Base-by-base conservation (phyloP, 2,888 invertebrate species). In the Diadromus collaris region DNA sequence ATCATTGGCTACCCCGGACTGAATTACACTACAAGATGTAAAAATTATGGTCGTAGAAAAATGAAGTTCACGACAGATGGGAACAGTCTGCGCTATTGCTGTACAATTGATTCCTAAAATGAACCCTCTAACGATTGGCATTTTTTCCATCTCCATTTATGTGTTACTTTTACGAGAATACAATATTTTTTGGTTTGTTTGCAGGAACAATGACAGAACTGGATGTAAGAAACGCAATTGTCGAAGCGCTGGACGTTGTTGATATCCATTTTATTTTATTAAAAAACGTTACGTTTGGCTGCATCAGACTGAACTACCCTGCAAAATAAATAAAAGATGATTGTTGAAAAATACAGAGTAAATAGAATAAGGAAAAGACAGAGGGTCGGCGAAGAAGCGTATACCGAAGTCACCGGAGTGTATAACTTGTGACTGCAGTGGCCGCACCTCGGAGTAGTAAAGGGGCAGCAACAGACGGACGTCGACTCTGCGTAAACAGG, bases 401-500 rank as follows among this genome's bases (percentile, higher is more conserved):
- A 24, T 24, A 51, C 10, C 10, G 24, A 24, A 1, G 51, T 51
- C 51, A 51, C 24, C 51, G 24, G 13, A 51, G 21, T 51, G 51
- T 24, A 51, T 51, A 44, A 41, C 48, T 38, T 48, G 38, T 13
- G 19, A 75, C 29, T 29, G 34, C 29, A 48, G 41, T 44, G 51
- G 68, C 68, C 54, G 60, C 56, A 48, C 61, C 68, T 63, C 61
- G 68, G 51, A 69, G 51, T 63, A 75, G 68, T 34, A 24, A 51
- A 24, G 44, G 60, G n/a, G 54, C 63, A 63, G 13, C n/a, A 68
- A 48, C 68, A 80, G 83, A 82, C 78, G 78, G 82, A 82, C 84
- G 84, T 83, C 82, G 85, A 84, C 84, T 83, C 80, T 82, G 79
- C 78, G 85, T 83, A 85, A 86, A 87, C 85, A 86, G 21, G 34